These are phyloP conservation scores for Chrysina gloriosa DNA, from an alignment of 2,888 invertebrate genomes.

Conservation along the genomic window DNA sequence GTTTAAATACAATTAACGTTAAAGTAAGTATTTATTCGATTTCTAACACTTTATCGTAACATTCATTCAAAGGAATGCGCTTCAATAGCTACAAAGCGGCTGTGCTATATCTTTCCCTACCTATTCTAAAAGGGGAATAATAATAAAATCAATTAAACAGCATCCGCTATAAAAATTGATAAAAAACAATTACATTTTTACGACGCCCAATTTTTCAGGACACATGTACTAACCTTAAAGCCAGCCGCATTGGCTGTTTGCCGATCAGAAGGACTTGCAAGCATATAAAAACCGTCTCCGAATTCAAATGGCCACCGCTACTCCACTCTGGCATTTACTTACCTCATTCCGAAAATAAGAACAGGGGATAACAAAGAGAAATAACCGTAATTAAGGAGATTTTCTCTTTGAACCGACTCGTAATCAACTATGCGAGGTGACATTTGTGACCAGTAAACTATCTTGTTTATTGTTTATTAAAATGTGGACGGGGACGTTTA, in stretches of 20 bases:
- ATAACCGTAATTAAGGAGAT: conserved; percentile 53
- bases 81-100: conserved; percentile 7
- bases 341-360: conserved; percentile 51
- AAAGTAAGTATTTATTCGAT: conserved; percentile 24
- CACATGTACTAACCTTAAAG: background rate
- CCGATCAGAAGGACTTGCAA: conserved; percentile 28
- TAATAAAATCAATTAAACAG: conserved; percentile 27
- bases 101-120: background rate
- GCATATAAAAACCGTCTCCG: conserved; percentile 32
- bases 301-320: conserved; percentile 19
- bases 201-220: background rate
- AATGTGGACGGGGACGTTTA: conserved; percentile 58
- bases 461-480: conserved; percentile 62
- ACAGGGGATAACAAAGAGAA: conserved; percentile 52
- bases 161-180: conserved; percentile 6
- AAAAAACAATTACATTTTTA: conserved; percentile 29
- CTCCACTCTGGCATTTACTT: conserved; percentile 28
- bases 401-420: conserved; percentile 47
- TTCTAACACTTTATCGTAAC: conserved; percentile 17
- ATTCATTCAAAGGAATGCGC: conserved; percentile 25
- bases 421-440: conserved; percentile 53
- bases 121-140: conserved; percentile 5
- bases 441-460: conserved; percentile 59
- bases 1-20: conserved; percentile 14
- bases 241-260: conserved; percentile 2